Evolutionary conservation across 2,888 invertebrate genomes (phyloP).

Genomic region (Melolontha melolontha): DNA sequence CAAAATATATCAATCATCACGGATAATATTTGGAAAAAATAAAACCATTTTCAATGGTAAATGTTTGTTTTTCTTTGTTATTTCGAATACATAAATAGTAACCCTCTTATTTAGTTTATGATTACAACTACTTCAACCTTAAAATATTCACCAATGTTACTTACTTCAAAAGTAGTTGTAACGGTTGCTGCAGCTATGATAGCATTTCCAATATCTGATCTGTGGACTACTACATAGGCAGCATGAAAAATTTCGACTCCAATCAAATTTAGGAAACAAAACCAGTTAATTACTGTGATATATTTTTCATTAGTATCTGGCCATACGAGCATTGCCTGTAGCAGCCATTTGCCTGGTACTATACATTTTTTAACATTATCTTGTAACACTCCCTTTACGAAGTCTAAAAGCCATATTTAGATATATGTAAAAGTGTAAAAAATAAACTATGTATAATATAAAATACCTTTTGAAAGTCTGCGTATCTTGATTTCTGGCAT

Average conservation of each 20-base stretch:
- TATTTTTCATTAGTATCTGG: slow-evolving; percentile 29
- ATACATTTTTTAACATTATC: slow-evolving; percentile 35
- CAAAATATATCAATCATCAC: too few relatives aligned
- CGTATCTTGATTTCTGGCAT: too few relatives aligned
- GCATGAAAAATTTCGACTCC: slow-evolving; percentile 35
- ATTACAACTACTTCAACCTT: too few relatives aligned
- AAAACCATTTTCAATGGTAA: too few relatives aligned
- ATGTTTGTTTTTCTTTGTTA: too few relatives aligned
- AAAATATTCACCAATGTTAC: background rate
- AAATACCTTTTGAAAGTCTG: too few relatives aligned
- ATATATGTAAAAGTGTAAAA: too few relatives aligned
- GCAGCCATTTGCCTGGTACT: slow-evolving; percentile 34
- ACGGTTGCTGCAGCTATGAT: slow-evolving; percentile 36
- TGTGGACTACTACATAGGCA: slow-evolving; percentile 23
- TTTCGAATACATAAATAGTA: too few relatives aligned
- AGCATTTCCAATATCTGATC: slow-evolving; percentile 14
- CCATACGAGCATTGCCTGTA: slow-evolving; percentile 37
- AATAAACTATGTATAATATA: background rate
- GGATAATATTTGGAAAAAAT: too few relatives aligned
- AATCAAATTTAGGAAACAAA: slow-evolving; percentile 36
- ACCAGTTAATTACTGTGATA: slow-evolving; percentile 24
- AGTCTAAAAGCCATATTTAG: slow-evolving; percentile 11
- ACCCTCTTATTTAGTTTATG: too few relatives aligned
- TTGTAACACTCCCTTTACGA: slow-evolving; percentile 4
- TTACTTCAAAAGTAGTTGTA: slow-evolving; percentile 38